Base-by-base conservation (phyloP, 2,888 invertebrate species). In the Megalurothrips usitatus region DNA sequence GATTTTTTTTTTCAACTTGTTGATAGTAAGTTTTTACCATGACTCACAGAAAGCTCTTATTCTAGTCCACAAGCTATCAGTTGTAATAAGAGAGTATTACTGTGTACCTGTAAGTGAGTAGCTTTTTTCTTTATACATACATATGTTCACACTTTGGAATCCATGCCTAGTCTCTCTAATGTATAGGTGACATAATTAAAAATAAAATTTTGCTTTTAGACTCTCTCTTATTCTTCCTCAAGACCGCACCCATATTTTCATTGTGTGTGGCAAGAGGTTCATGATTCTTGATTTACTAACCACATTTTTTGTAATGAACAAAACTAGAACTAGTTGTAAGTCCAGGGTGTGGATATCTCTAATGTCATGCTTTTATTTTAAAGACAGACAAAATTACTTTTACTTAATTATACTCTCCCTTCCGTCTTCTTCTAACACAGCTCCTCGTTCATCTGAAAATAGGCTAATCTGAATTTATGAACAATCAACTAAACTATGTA, bases 121-220 rank as follows among this genome's bases (percentile, higher is more conserved):
- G 26, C 23, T 23, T 3, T 75, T 19, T 4, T 58, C 19, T 14
- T 58, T 6, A 43, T 19, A 58, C 58, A 14, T 6, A 19, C 58
- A 19, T 17, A 58, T 58, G 19, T 14, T 58, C 58, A 58, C 19
- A 19, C 6, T 19, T 75, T 75, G 68, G 17, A n/a, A 75, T 12
- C 68, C 26, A 75, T 75, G 68, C 68, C 26, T 75, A 26, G 68
- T 75, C 68, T 75, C 68, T 75, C 68, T 75, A 23, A 68, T 68
- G n/a, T 19, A n/a, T 68, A 23, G 68, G 23, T n/a, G 9, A 17
- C 14, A 19, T 58, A 58, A n/a, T 8, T 75, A 68, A 11, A 23
- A 68, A 23, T 23, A 26, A 68, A 4, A 10, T 68, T 52, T 68
- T 23, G 23, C 68, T 19, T 58, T 58, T 58, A 6, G 6, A 6